These are phyloP conservation scores for Timema cristinae DNA, from an alignment of 2,888 invertebrate genomes.

Conservation along the genomic window DNA sequence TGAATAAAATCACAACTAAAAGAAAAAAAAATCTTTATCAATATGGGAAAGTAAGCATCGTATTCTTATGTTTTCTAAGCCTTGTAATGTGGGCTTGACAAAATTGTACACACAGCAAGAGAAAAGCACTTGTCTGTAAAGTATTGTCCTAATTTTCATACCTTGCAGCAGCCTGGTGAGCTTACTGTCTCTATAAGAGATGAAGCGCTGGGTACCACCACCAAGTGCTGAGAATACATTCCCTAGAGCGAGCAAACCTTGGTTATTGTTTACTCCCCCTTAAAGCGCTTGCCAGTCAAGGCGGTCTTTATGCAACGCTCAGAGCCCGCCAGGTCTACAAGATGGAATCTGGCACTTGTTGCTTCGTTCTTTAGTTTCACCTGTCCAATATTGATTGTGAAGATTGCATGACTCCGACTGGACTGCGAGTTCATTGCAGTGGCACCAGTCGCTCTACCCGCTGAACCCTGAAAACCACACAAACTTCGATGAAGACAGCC, in stretches of 20 bases:
- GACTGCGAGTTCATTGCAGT: conserved; percentile 91
- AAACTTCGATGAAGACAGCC: too few species aligned
- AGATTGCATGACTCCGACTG: conserved; percentile 87
- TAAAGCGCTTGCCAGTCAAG: conserved; percentile 81
- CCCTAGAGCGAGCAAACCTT: conserved; percentile 84
- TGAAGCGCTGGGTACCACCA: conserved; percentile 56
- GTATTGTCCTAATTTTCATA: conserved; percentile 40
- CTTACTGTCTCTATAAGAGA: conserved; percentile 90
- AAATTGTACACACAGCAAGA: too few species aligned
- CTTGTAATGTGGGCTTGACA: too few species aligned
- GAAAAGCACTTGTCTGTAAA: too few species aligned
- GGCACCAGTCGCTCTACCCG: conserved; percentile 74
- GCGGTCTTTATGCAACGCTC: conserved; percentile 87
- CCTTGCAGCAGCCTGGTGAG: conserved; percentile 85
- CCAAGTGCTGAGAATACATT: conserved; percentile 93
- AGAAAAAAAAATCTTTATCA: too few species aligned
- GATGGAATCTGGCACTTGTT: conserved; percentile 79
- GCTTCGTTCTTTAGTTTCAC: conserved; percentile 59
- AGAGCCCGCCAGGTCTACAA: conserved; percentile 90
- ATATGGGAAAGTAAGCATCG: too few species aligned
- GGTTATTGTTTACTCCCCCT: conserved; percentile 88
- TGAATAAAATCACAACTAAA: too few species aligned
- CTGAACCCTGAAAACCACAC: conserved; percentile 55
- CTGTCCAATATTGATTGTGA: conserved; percentile 63
- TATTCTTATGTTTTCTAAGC: too few species aligned